Evolutionary conservation across 2,113 vertebrate species (phyloP).

Genomic region (Propithecus coquereli): DNA sequence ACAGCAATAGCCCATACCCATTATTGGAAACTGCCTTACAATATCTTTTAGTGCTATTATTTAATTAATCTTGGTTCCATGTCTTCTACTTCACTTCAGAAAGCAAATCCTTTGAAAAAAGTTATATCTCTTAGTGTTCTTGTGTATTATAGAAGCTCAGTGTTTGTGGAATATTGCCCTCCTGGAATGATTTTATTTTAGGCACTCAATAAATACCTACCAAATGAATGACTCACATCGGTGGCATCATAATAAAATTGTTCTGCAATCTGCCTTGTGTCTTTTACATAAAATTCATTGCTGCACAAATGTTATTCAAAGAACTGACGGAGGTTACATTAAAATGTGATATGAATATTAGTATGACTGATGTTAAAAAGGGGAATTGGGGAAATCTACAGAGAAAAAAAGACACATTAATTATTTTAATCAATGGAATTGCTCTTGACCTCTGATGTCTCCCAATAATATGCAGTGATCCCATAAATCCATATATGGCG

Average conservation of each 20-base stretch:
- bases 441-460: constrained; percentile 36
- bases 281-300: constrained; percentile 53
- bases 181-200: constrained; percentile 15
- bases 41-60: neutral
- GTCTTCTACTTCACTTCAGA: neutral
- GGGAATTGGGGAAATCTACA: neutral
- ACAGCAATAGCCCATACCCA: neutral
- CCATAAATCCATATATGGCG: neutral
- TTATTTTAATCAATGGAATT: constrained; percentile 43
- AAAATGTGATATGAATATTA: constrained; percentile 42
- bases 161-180: neutral
- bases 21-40: neutral
- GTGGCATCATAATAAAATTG: constrained; percentile 20
- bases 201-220: neutral
- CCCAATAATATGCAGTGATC: neutral
- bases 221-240: constrained; percentile 41
- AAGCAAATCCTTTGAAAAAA: neutral
- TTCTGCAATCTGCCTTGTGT: constrained; percentile 20
- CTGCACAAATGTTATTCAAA: constrained; percentile 42
- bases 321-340: constrained; percentile 49
- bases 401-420: constrained; percentile 41
- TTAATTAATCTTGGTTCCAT: neutral
- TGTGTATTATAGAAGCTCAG: neutral
- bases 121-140: neutral
- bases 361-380: neutral